Conservation (phyloP, 2,888 invertebrate genomes). For the Cheilosia impressa region DNA sequence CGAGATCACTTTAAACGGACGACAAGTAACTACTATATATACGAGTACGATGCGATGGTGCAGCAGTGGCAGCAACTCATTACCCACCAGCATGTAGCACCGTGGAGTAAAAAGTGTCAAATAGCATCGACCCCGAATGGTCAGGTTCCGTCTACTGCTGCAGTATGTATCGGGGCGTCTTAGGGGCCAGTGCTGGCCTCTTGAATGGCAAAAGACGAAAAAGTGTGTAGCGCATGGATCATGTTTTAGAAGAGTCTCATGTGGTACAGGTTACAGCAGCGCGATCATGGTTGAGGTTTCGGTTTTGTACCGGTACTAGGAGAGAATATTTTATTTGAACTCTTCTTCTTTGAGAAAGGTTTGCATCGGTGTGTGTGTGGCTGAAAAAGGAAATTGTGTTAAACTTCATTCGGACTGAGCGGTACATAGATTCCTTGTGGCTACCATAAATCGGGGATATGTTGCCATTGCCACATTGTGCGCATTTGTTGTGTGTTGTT, state of each 20-base stretch:
- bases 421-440: constrained; percentile 72
- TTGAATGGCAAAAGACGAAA: constrained; percentile 3
- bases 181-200: constrained; percentile 9
- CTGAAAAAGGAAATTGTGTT: constrained; percentile 71
- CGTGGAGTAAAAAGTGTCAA: constrained; percentile 67
- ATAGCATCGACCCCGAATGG: constrained; percentile 73
- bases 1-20: constrained; percentile 66
- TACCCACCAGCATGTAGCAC: constrained; percentile 60
- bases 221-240: constrained; percentile 66
- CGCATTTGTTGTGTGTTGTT: constrained; percentile 50
- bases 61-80: constrained; percentile 44
- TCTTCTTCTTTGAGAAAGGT: constrained; percentile 7
- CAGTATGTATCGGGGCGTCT: background rate
- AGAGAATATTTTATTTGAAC: constrained; percentile 46
- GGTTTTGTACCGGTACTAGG: background rate
- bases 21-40: constrained; percentile 31
- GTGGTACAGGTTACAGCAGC: background rate
- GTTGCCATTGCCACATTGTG: constrained; percentile 49
- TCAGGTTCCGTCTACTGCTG: constrained; percentile 58
- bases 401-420: constrained; percentile 70
- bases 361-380: constrained; percentile 9
- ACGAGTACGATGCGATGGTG: background rate
- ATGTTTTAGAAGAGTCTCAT: constrained; percentile 54
- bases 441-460: constrained; percentile 71
- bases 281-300: too few relatives aligned